Base-by-base conservation (phyloP, 2,888 invertebrate genomes). In the Xestobium rufovillosum region DNA sequence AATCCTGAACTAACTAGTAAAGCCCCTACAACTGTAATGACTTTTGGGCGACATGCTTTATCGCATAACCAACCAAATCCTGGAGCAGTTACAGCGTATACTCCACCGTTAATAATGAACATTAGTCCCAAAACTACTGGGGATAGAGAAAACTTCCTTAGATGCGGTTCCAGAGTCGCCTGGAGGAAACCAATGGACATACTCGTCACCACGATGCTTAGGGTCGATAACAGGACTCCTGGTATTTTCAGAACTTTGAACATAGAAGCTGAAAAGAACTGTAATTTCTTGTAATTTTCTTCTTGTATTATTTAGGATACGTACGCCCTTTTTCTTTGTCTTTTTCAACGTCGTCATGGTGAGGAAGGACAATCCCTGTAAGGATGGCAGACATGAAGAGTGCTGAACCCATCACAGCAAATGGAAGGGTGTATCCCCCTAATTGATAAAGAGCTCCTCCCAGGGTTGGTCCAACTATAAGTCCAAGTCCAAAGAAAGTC, bases 381-480 rank as follows among this genome's bases (percentile, higher is more conserved):
- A 85, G 70, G 26, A 86, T 64, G 2, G 86, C 83, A 0, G 84
- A 78, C n/a, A 78, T 61, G 57, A 88, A 81, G 1, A 89, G 68
- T 0, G 80, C 70, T 1, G 75, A 74, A 1, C 90, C 90, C 44
- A 88, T 72, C 1, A 86, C 80, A 0, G 79, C 82, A 54, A 91
- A 91, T 0, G 90, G 90, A 3, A 85, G 70, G 0, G 77, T 73
- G 59, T 83, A 90, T 0, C 88, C 88, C 2, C 87, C 88, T 4
- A 77, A 54, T 57, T 78, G 73, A 59, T 83, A 94, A 1, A 94
- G 69, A 1, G 83, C 80, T 1, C 91, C 91, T 1, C 94, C 94
- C 6, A 94, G 74, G 0, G 87, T 87, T 0, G 94, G 94, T 0
- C 94, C 94, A 1, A 88, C 85, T 39, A 92, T 91, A 38, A 92